A percentile compares a stretch with the other conserved stretches of the same genome.
These are phyloP conservation scores for Falco cherrug DNA, from an alignment of 2,797 vertebrate genomes.

Conservation along the genomic window DNA sequence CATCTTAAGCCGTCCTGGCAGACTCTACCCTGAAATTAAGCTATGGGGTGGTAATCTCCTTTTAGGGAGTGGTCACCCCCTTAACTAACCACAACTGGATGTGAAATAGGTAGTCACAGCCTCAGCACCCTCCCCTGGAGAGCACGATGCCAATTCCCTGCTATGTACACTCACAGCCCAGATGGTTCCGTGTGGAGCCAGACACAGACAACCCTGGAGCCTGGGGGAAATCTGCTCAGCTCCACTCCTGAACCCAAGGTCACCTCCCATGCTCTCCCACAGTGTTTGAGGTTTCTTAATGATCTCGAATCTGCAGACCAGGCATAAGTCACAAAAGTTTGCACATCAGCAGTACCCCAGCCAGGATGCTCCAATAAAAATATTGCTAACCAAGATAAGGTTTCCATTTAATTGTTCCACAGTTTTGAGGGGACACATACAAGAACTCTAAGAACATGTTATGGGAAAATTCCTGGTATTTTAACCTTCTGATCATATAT, in stretches of 20 bases:
- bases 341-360: background rate
- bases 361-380: background rate
- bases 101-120: background rate
- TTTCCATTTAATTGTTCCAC: background rate
- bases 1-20: background rate
- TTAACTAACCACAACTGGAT: background rate
- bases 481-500: background rate
- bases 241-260: background rate
- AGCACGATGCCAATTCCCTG: background rate
- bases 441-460: background rate
- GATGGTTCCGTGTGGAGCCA: background rate
- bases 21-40: background rate
- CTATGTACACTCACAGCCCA: background rate
- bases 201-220: background rate
- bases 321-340: background rate
- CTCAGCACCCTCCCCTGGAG: background rate
- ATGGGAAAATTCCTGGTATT: background rate
- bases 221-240: background rate
- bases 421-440: background rate
- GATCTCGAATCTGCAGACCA: background rate
- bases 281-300: background rate
- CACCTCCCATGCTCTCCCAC: background rate
- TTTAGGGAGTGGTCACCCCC: constrained; percentile 23
- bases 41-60: background rate
- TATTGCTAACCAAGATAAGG: background rate